Conservation (phyloP, 2,888 invertebrate genomes). For the Tineola bisselliella region DNA sequence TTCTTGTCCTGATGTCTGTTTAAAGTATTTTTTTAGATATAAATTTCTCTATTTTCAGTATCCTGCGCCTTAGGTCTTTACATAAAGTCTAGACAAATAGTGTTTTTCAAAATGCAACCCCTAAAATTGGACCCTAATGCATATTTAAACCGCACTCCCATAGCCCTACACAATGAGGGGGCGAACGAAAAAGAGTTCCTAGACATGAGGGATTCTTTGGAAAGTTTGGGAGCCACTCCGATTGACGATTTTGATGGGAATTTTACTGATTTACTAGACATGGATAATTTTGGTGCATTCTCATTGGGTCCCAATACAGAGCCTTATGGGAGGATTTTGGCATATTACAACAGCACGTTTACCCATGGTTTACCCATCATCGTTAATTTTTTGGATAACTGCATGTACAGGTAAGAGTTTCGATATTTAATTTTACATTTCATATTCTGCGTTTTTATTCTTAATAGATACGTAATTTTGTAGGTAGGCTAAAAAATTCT, state of each 20-base stretch:
- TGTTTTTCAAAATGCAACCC: slow-evolving; percentile 71
- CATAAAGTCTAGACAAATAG: slow-evolving; percentile 69
- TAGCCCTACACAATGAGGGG: slow-evolving; percentile 71
- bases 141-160: slow-evolving; percentile 67
- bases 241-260: slow-evolving; percentile 72
- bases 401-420: slow-evolving; percentile 70
- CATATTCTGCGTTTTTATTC: too few relatives aligned
- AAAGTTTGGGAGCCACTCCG: slow-evolving; percentile 45
- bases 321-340: slow-evolving; percentile 67
- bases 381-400: slow-evolving; percentile 76
- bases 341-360: slow-evolving; percentile 81
- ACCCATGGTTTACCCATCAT: slow-evolving; percentile 82
- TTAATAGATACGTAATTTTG: too few relatives aligned
- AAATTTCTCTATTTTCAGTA: slow-evolving; percentile 36
- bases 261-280: slow-evolving; percentile 70
- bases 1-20: too few relatives aligned
- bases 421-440: not conserved
- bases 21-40: too few relatives aligned
- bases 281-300: slow-evolving; percentile 74
- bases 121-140: slow-evolving; percentile 71
- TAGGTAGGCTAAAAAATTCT: too few relatives aligned
- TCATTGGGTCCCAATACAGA: slow-evolving; percentile 66
- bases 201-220: slow-evolving; percentile 39
- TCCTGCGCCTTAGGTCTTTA: slow-evolving; percentile 76
- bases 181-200: slow-evolving; percentile 18